Percentiles rank a stretch among this genome's conserved stretches.
These are phyloP conservation scores for Pogoniulus pusillus DNA, from an alignment of 2,797 vertebrate species.

Conservation along the genomic window DNA sequence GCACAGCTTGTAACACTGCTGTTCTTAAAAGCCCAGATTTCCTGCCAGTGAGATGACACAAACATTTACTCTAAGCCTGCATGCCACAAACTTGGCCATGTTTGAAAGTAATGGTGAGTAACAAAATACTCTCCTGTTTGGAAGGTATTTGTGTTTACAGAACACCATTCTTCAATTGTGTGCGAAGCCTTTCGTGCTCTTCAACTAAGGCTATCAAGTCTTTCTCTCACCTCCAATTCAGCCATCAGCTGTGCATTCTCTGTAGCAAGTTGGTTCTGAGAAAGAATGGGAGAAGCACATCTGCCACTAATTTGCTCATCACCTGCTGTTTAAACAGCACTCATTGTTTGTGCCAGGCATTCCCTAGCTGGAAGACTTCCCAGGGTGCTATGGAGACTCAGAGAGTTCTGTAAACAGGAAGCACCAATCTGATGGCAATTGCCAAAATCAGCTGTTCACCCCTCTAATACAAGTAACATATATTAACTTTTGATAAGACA, in stretches of 20 bases:
- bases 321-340: conserved; percentile 68
- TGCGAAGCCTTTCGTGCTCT: not conserved
- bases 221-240: conserved; percentile 43
- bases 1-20: conserved; percentile 35
- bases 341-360: conserved; percentile 59
- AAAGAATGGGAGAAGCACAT: conserved; percentile 56
- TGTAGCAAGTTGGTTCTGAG: conserved; percentile 23
- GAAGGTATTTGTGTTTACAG: conserved; percentile 62
- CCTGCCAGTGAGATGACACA: conserved; percentile 63
- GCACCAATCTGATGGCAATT: conserved; percentile 33
- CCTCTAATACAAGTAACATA: conserved; percentile 11
- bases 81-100: conserved; percentile 54
- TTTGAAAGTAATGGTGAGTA: conserved; percentile 73
- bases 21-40: conserved; percentile 49
- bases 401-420: conserved; percentile 69
- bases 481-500: conserved; percentile 19
- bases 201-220: not conserved
- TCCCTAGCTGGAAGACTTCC: conserved; percentile 58
- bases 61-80: conserved; percentile 70
- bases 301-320: conserved; percentile 63
- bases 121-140: conserved; percentile 61
- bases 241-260: not conserved
- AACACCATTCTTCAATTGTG: conserved; percentile 18
- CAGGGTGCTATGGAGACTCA: conserved; percentile 1
- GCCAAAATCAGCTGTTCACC: conserved; percentile 56